phyloP scores from a whole-genome alignment of 2,113 vertebrate species.

The pig (Sus scrofa) region T2T-Sscrofa CM000827.6:102648001-102648500 shows the following conservation, averaged over 20 bases:
- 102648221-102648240: neutral
- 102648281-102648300: neutral
- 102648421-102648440: neutral
- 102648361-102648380: neutral
- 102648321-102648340: neutral
- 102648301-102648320: neutral
- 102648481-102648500: neutral
- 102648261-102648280: neutral
- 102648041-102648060: constrained; percentile 97
- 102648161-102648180: neutral
- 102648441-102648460: neutral
- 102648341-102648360: neutral
- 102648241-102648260: neutral
- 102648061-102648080: constrained; percentile 97
- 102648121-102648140: neutral
- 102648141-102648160: neutral
- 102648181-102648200: neutral
- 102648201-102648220: neutral
- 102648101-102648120: neutral
- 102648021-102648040: constrained; percentile 97
- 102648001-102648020: constrained; percentile 95
- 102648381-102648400: neutral
- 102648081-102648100: constrained; percentile 89
- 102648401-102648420: neutral
- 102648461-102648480: neutral